These are phyloP conservation scores for Pseudomyrmex pallidus DNA, from an alignment of 1,140 invertebrate genomes.

Conservation along the genomic window DNA sequence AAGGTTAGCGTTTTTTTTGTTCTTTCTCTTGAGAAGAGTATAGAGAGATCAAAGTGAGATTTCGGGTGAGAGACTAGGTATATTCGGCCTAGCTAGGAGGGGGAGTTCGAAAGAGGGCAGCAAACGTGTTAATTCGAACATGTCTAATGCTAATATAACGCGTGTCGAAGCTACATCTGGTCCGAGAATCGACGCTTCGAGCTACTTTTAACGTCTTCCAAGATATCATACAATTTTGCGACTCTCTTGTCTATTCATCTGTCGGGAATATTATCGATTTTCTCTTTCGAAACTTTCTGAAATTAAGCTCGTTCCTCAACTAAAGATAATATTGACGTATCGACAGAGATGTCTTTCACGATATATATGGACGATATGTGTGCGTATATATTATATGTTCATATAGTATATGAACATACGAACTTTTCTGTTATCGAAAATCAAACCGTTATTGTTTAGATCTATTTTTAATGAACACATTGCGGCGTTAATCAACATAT, in stretches of 20 bases:
- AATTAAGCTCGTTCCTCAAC: neutral
- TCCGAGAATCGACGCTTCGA: conserved; percentile 6
- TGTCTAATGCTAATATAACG: conserved; percentile 76
- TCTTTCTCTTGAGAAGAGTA: conserved; percentile 70
- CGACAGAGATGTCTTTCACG: neutral
- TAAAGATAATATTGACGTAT: conserved; percentile 10
- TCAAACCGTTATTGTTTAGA: conserved; percentile 7
- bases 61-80: conserved; percentile 71
- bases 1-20: conserved; percentile 74
- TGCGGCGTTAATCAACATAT: neutral
- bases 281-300: neutral
- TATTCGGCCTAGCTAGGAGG: conserved; percentile 78
- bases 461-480: neutral
- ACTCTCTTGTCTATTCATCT: neutral
- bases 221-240: conserved; percentile 1
- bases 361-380: neutral
- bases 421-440: neutral
- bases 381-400: too few species aligned
- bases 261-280: conserved; percentile 18
- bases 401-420: too few species aligned
- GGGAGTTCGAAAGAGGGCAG: conserved; percentile 71
- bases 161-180: conserved; percentile 72
- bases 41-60: conserved; percentile 72
- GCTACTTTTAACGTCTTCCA: neutral
- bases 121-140: conserved; percentile 79